phyloP scores from a whole-genome alignment of 2,113 vertebrate species.

The Dromaius novaehollandiae region DNA sequence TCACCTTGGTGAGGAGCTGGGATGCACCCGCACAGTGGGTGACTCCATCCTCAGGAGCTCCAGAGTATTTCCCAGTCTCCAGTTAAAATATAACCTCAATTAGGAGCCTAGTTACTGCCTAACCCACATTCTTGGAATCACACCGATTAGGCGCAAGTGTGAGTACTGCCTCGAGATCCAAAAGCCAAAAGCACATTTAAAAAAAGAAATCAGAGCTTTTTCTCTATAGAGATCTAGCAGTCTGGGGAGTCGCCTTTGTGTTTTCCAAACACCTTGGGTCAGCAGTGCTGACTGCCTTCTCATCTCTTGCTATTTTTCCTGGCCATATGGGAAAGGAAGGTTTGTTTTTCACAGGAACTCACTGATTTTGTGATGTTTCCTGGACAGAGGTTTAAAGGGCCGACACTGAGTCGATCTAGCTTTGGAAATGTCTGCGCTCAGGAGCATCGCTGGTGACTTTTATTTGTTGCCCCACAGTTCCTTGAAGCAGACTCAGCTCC shows the following conservation, averaged over 20 bases:
- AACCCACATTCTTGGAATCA: neutral
- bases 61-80: neutral
- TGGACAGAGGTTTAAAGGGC: neutral
- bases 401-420: neutral
- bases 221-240: fast-evolving
- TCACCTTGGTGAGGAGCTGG: neutral
- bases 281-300: neutral
- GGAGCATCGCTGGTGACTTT: fast-evolving
- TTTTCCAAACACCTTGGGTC: neutral
- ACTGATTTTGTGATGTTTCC: neutral
- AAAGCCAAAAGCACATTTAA: neutral
- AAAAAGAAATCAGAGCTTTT: neutral
- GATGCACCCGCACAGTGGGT: neutral
- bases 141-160: neutral
- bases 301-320: neutral
- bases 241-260: neutral
- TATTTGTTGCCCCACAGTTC: neutral
- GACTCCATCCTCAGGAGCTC: fast-evolving
- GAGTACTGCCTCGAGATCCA: fast-evolving
- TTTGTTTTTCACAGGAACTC: neutral
- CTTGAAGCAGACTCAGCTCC: neutral
- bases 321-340: neutral
- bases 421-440: neutral
- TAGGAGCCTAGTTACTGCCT: neutral
- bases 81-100: neutral